Conservation (phyloP, 2,888 invertebrate genomes). For the Mycalesis mineus region DNA sequence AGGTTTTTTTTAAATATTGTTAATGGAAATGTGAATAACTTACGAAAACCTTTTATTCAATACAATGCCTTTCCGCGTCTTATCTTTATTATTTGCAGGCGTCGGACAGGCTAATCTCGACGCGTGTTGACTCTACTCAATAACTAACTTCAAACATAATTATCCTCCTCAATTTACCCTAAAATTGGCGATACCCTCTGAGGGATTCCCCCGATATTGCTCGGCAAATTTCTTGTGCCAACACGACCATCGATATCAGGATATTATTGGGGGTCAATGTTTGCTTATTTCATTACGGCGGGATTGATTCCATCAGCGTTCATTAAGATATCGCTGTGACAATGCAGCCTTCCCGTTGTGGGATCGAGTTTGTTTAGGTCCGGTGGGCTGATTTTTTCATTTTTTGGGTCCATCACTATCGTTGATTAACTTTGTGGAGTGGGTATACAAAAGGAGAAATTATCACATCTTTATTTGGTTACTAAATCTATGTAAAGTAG, state of each 20-base stretch:
- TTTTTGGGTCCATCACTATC: not conserved
- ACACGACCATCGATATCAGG: constrained; percentile 55
- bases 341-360: constrained; percentile 23
- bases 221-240: constrained; percentile 75
- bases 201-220: constrained; percentile 64
- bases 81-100: constrained; percentile 5
- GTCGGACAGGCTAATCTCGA: constrained; percentile 47
- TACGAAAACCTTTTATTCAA: no score
- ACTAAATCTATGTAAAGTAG: no score
- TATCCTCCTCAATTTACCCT: constrained; percentile 74
- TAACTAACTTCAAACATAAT: constrained; percentile 78
- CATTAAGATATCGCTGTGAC: constrained; percentile 28
- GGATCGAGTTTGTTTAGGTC: constrained; percentile 15
- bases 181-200: constrained; percentile 68
- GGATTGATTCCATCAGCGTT: constrained; percentile 66
- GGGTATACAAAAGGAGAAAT: no score
- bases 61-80: not conserved
- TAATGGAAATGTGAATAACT: no score
- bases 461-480: no score
- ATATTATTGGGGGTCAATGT: constrained; percentile 72
- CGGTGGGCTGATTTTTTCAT: not conserved
- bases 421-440: not conserved
- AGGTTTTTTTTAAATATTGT: no score
- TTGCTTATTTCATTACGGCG: constrained; percentile 72
- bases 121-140: constrained; percentile 69